These are phyloP conservation scores for Collichthys lucidus DNA, from an alignment of 2,113 vertebrate species.

Conservation along the genomic window DNA sequence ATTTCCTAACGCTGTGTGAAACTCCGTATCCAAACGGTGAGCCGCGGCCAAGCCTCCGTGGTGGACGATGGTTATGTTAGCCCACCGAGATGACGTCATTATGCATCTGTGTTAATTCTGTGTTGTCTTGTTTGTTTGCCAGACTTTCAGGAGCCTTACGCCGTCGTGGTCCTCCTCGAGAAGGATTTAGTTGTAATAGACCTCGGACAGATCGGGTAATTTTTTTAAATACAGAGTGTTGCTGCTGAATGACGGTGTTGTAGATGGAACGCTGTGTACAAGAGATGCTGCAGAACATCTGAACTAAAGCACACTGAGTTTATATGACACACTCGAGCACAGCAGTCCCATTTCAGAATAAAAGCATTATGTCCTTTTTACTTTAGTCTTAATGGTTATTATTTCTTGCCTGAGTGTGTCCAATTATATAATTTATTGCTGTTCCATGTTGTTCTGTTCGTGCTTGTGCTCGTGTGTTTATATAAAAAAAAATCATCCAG, in stretches of 20 bases:
- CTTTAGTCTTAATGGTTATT: too few relatives aligned
- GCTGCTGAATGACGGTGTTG: not conserved
- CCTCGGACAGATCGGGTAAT: slow-evolving; percentile 96
- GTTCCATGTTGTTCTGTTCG: not conserved
- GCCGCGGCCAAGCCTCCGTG: slow-evolving; percentile 31
- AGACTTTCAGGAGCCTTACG: slow-evolving; percentile 99
- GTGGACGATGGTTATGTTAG: not conserved
- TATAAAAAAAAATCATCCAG: too few relatives aligned
- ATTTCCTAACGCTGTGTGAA: slow-evolving; percentile 97
- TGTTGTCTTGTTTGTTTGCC: slow-evolving; percentile 13
- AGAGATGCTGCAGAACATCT: not conserved
- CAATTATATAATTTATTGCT: not conserved
- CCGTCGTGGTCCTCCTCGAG: slow-evolving; percentile 96
- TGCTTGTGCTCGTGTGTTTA: too few relatives aligned
- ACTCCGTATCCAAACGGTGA: slow-evolving; percentile 97
- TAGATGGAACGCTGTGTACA: not conserved
- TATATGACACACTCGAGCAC: not conserved
- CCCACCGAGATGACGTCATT: not conserved
- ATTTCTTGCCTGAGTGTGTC: too few relatives aligned
- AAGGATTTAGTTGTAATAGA: slow-evolving; percentile 98
- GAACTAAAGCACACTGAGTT: not conserved
- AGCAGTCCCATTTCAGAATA: too few relatives aligned
- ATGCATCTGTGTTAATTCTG: slow-evolving; percentile 10
- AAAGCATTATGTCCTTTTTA: not conserved
- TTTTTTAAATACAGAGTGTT: slow-evolving; percentile 24